Conservation (phyloP, 1,140 invertebrate genomes). For the Belonocnema kinseyi region DNA sequence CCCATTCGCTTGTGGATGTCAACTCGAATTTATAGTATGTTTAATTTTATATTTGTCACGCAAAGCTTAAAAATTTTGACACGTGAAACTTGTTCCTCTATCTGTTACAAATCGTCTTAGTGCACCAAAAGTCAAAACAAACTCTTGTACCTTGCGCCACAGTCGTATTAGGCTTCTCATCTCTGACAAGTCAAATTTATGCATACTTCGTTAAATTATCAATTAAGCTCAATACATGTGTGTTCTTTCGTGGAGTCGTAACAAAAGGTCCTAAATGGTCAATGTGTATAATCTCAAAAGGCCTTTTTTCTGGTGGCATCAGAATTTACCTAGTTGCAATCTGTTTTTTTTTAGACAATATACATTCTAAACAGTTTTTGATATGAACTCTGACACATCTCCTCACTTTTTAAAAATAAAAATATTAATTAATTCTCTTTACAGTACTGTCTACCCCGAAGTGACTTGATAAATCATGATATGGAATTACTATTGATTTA, state of each 20-base stretch:
- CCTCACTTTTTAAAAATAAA: no score
- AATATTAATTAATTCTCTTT: no score
- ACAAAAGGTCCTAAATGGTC: conserved; percentile 33
- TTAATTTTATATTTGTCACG: no score
- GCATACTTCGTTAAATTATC: no score
- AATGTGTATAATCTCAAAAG: conserved; percentile 21
- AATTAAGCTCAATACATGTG: conserved; percentile 5
- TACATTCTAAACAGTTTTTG: no score
- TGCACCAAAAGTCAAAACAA: conserved; percentile 4
- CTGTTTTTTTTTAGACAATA: no score
- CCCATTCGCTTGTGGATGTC: background rate
- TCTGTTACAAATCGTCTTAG: background rate
- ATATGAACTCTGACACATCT: no score
- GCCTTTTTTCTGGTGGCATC: conserved; percentile 17
- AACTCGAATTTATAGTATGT: no score
- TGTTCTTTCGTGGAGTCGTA: conserved; percentile 2
- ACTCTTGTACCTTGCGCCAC: background rate
- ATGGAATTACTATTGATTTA: no score
- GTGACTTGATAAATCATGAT: no score
- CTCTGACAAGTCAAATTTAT: no score
- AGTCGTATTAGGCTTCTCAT: conserved; percentile 5
- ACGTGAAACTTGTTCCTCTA: conserved; percentile 7
- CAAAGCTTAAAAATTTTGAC: conserved; percentile 1
- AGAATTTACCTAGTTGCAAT: conserved; percentile 8
- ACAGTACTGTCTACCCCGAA: no score